A percentile compares a stretch with the other conserved stretches of the same genome.
Conservation (phyloP, 2,888 invertebrate species). For the Pecten maximus region DNA sequence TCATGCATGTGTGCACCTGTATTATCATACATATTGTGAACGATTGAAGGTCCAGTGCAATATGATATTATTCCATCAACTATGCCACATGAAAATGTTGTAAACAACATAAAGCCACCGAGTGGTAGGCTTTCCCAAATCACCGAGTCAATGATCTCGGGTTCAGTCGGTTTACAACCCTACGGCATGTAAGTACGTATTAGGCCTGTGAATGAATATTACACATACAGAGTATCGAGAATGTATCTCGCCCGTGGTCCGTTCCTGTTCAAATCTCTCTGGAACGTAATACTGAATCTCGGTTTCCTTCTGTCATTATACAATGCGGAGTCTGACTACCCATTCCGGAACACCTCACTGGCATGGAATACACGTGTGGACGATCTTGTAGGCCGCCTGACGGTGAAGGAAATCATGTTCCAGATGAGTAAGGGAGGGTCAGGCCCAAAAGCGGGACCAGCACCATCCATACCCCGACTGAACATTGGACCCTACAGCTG, state of each 20-base stretch:
- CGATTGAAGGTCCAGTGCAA: too few relatives aligned
- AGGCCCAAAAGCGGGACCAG: slow-evolving; percentile 68
- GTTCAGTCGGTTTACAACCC: background rate
- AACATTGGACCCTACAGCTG: slow-evolving; percentile 75
- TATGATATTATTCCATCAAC: too few relatives aligned
- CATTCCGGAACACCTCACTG: slow-evolving; percentile 75
- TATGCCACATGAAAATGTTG: too few relatives aligned
- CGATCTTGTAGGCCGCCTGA: slow-evolving; percentile 77
- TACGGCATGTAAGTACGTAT: too few relatives aligned
- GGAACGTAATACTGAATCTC: background rate
- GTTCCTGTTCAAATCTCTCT: background rate
- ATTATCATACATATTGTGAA: too few relatives aligned
- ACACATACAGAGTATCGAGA: too few relatives aligned
- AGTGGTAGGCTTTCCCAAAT: too few relatives aligned
- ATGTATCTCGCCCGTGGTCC: background rate
- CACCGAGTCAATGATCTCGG: background rate
- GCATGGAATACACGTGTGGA: slow-evolving; percentile 75
- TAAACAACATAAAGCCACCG: too few relatives aligned
- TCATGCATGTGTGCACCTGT: too few relatives aligned
- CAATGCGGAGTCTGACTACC: slow-evolving; percentile 58
- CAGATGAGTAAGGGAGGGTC: slow-evolving; percentile 73
- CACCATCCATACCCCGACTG: slow-evolving; percentile 75
- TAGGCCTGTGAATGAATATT: too few relatives aligned
- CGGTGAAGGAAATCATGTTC: slow-evolving; percentile 73
- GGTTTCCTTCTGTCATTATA: background rate